phyloP scores from a whole-genome alignment of 2,797 vertebrate species.

The Echeneis naucrates region DNA sequence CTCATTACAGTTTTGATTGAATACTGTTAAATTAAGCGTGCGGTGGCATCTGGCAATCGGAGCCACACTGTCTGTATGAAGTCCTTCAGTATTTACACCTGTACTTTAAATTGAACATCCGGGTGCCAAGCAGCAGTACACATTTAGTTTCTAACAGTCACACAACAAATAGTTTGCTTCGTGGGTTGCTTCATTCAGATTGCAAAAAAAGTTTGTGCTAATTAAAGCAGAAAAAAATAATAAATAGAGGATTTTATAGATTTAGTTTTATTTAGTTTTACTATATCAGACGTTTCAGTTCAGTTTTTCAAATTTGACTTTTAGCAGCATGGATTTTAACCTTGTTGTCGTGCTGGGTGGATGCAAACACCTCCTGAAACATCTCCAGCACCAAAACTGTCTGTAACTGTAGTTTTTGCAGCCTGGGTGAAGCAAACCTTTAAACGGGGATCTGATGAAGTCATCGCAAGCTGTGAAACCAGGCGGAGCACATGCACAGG shows the following conservation, averaged over 20 bases:
- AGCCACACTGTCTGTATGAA: slow-evolving; percentile 10
- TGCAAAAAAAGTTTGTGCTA: neutral
- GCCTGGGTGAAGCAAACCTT: slow-evolving; percentile 22
- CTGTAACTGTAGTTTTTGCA: neutral
- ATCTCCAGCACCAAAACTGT: neutral
- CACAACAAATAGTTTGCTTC: neutral
- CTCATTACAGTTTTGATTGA: slow-evolving; percentile 68
- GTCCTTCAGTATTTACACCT: slow-evolving; percentile 42
- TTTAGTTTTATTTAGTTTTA: no score
- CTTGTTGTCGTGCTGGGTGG: neutral
- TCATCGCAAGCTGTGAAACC: slow-evolving; percentile 41
- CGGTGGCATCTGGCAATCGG: slow-evolving; percentile 54
- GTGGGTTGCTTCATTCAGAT: slow-evolving; percentile 22
- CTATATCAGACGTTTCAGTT: neutral
- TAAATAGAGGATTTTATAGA: neutral
- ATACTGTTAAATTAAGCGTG: slow-evolving; percentile 57
- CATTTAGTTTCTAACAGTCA: slow-evolving; percentile 14
- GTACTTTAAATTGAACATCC: slow-evolving; percentile 19
- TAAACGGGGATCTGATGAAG: slow-evolving; percentile 10
- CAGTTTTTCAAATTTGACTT: neutral
- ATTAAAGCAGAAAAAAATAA: neutral
- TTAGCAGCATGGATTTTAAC: neutral
- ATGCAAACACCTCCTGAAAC: slow-evolving; percentile 6
- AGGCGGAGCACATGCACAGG: slow-evolving; percentile 71
- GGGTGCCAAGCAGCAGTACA: neutral